Conservation (phyloP, 2,113 vertebrate species). For the Rhipidura dahli region DNA sequence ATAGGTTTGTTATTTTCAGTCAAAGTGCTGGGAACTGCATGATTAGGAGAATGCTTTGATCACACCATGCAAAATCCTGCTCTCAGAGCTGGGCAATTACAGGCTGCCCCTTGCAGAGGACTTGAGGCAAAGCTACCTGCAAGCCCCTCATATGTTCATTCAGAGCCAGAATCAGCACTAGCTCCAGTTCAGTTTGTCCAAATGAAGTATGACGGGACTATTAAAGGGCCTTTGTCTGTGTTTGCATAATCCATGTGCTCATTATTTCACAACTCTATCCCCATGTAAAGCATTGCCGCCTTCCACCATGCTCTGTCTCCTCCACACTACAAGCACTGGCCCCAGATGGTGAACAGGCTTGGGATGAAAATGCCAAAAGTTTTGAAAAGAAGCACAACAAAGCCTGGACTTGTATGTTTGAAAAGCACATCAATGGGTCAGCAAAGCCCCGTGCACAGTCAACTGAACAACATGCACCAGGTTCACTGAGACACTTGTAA, state of each 20-base stretch:
- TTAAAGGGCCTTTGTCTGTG: conserved; percentile 12
- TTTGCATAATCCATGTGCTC: not conserved
- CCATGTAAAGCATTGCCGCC: not conserved
- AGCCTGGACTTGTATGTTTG: not conserved
- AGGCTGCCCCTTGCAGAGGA: not conserved
- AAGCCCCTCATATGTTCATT: not conserved
- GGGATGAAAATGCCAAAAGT: not conserved
- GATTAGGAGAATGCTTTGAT: conserved; percentile 29
- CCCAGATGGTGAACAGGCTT: not conserved
- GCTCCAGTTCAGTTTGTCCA: not conserved
- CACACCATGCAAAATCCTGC: conserved; percentile 33
- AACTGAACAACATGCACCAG: not conserved
- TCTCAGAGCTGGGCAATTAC: not conserved
- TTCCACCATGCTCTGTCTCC: not conserved
- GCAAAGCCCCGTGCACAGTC: not conserved
- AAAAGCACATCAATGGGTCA: not conserved
- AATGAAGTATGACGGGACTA: not conserved
- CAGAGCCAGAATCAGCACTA: not conserved
- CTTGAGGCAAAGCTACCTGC: not conserved
- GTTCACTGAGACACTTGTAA: not conserved
- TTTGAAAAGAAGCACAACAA: not conserved
- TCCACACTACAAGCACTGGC: not conserved
- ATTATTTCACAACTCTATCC: conserved; percentile 19
- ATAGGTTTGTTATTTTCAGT: conserved; percentile 38
- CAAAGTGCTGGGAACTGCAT: not conserved